Evolutionary conservation across 2,888 invertebrate genomes (phyloP), one percentile per base, ranked within the genome.

Genomic region (Campopleginae sp.): DNA sequence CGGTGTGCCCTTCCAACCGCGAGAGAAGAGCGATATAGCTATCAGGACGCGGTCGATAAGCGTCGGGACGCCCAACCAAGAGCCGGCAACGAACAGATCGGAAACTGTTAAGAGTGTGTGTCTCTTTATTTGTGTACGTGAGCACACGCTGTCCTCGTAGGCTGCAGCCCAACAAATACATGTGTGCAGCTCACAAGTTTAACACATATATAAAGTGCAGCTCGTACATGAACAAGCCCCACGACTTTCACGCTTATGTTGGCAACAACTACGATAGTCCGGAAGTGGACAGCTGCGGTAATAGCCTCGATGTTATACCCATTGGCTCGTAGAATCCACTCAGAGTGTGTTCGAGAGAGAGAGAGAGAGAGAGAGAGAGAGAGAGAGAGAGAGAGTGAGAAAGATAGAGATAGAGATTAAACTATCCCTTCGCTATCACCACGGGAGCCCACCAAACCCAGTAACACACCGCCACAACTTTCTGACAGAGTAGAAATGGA

Each of bases 221-320:
- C 77, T 77, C 65, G 65, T 82, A 79, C 79, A 74, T 74, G 78
- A 78, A 68, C 83, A 44, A 79, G 78, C 54, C 61, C 54, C 66
- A 70, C 74, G 74, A 83, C 83, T 83, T 83, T 83, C 83, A 83
- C 83, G 68, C 74, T 83, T 74, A 27, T 79, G 72, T 54, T 65
- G 72, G 61, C 79, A 83, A 83, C 83, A 79, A 83, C 83, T 79
- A 79, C 83, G 83, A 51, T 79, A 79, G 74, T 75, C 61, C 83
- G 79, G 79, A 83, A 83, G 74, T 83, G 79, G 83, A 83, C 83
- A 83, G 79, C 83, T 79, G 83, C 38, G 83, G 68, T 83, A 83
- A 83, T 83, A 79, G 83, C 79, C 79, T 75, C 74, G 79, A 68
- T 83, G 78, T 79, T 78, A 79, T 79, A 79, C 74, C 61, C 83